Evolutionary conservation across 2,113 vertebrate species (phyloP), one percentile per base, ranked within the genome.

Genomic region (Gobiocypris rarus): DNA sequence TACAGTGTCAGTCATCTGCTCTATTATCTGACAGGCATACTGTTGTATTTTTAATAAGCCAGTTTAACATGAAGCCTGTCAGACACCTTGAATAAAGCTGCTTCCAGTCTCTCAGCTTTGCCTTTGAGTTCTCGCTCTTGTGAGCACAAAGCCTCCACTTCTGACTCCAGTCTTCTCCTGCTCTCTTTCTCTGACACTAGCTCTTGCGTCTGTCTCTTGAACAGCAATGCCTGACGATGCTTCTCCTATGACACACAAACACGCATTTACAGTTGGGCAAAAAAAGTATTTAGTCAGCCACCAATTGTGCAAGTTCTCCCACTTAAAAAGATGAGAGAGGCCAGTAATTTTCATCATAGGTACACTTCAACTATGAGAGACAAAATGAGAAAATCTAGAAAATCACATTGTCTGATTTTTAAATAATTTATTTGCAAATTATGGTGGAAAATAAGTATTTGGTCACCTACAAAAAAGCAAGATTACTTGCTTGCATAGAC

Each of bases 61-160:
- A 22, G 63, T 22, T 67, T 19, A 22, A 38, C 63, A 67, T 19
- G 63, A 67, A 3, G 41, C 11, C 9, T 31, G 31, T 45, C 56
- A 61, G 31, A 9, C 76, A 95, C 95, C 95, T 97, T 97, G 81
- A 96, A 94, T 81, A 97, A 93, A 78, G 95, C 94, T 24, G 88
- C 67, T 89, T 97, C 95, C 93, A 97, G 92, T 75, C 92, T 92
- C 8, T 86, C 45, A 28, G 95, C 87, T 77, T 94, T 94, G 41
- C 92, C 94, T 82, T 91, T 94, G 58, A 96, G 82, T 45, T 73
- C 38, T 81, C 91, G 92, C 58, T 96, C 95, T 87, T 94, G 94
- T 63, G 91, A 91, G 14, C 84, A 89, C 15, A 95, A 85, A 22
- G 92, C 89, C 75, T 96, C 94, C 48, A 97, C 85, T 34, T 96